Conservation (phyloP, 2,113 vertebrate genomes). For the Electrona antarctica region DNA sequence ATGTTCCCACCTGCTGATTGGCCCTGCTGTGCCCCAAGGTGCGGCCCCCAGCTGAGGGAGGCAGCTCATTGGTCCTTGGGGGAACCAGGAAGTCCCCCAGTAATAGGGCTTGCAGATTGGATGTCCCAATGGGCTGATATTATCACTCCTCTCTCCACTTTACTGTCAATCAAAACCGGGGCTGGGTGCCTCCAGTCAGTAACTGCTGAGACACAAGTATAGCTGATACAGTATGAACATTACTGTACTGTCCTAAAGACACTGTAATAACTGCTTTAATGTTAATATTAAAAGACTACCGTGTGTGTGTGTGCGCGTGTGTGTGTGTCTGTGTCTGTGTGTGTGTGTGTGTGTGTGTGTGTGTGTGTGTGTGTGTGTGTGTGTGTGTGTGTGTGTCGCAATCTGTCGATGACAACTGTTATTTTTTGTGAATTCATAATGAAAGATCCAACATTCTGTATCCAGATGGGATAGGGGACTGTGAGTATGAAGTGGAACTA, state of each 20-base stretch:
- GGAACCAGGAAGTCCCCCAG: slow-evolving; percentile 69
- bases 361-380: background rate
- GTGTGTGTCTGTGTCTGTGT: background rate
- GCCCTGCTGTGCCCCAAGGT: slow-evolving; percentile 66
- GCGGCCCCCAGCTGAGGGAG: slow-evolving; percentile 66
- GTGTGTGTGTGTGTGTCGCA: too few species aligned
- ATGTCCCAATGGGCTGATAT: slow-evolving; percentile 72
- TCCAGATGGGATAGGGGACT: too few species aligned
- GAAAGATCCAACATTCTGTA: too few species aligned
- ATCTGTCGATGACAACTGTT: too few species aligned
- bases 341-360: background rate
- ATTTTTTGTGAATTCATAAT: too few species aligned
- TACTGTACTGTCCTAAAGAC: background rate
- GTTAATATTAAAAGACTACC: background rate
- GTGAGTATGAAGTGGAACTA: too few species aligned
- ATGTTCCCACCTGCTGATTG: slow-evolving; percentile 70
- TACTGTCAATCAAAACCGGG: slow-evolving; percentile 73
- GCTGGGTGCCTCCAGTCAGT: slow-evolving; percentile 48
- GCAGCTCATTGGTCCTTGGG: slow-evolving; percentile 76
- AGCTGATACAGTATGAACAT: too few species aligned
- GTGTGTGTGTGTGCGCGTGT: background rate
- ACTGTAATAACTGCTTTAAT: background rate
- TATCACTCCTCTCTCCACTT: slow-evolving; percentile 66
- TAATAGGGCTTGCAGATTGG: slow-evolving; percentile 67
- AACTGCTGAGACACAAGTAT: slow-evolving; percentile 28